Conservation (phyloP, 2,113 vertebrate genomes). For the Machaerirhynchus nigripectus region DNA sequence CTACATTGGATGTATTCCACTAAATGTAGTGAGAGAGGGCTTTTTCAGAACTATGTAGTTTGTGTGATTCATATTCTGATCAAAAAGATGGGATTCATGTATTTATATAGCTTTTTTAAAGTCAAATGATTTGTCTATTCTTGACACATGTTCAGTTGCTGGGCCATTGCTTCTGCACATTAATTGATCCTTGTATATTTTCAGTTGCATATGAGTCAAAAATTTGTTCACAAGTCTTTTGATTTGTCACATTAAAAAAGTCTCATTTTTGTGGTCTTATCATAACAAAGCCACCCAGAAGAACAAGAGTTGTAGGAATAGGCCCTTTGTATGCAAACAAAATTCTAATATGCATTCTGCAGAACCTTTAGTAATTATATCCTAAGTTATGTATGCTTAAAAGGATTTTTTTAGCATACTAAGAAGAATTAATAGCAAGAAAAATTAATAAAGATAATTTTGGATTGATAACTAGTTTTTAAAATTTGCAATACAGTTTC, state of each 20-base stretch:
- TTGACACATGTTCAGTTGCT: not conserved
- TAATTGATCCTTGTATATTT: not conserved
- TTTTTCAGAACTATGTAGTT: not conserved
- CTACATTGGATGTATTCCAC: not conserved
- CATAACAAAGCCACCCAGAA: not conserved
- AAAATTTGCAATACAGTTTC: not conserved
- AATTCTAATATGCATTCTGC: not conserved
- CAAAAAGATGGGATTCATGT: not conserved
- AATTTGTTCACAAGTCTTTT: not conserved
- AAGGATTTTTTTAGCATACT: not conserved
- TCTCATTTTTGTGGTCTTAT: not conserved
- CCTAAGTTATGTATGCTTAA: not conserved
- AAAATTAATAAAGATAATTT: not conserved
- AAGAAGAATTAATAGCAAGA: not conserved
- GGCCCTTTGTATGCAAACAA: not conserved
- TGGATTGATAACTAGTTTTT: not conserved
- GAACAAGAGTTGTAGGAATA: not conserved
- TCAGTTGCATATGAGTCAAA: not conserved
- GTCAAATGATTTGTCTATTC: not conserved
- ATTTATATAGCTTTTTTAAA: not conserved
- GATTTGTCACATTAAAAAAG: not conserved
- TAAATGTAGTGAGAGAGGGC: not conserved
- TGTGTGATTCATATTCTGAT: not conserved
- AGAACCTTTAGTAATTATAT: not conserved
- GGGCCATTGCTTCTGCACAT: not conserved